Conservation (phyloP, 2,113 vertebrate species). For the Cichladusa arquata region DNA sequence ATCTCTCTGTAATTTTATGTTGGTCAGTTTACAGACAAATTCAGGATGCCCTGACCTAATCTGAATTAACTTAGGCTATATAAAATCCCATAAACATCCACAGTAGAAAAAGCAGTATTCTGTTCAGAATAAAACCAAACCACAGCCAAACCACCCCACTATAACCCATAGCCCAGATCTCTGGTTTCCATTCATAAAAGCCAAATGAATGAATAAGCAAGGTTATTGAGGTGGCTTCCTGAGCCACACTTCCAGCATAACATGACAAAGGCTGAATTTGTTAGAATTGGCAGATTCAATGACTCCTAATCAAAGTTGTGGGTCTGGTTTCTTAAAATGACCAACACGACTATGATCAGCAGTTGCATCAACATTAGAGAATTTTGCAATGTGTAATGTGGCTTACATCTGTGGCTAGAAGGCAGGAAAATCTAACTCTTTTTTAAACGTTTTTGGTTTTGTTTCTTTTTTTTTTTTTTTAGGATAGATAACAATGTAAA, state of each 20-base stretch:
- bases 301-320: constrained; percentile 6
- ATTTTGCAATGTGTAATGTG: constrained; percentile 3
- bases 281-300: background rate
- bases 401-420: background rate
- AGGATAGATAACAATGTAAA: background rate
- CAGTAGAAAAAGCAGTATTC: background rate
- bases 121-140: background rate
- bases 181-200: constrained; percentile 26
- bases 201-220: background rate
- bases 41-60: constrained; percentile 18
- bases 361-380: background rate
- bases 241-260: background rate
- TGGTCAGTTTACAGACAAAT: background rate
- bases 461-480: background rate
- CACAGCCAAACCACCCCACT: background rate
- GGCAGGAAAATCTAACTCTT: background rate
- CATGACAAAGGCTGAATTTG: background rate
- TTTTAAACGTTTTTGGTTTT: background rate
- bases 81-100: background rate
- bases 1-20: background rate
- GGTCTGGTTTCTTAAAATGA: constrained; percentile 17
- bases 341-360: background rate
- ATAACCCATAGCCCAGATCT: background rate
- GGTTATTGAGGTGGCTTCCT: background rate
- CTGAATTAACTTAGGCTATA: background rate